phyloP scores from a whole-genome alignment of 1,140 invertebrate genomes.

The Sesamia nonagrioides region DNA sequence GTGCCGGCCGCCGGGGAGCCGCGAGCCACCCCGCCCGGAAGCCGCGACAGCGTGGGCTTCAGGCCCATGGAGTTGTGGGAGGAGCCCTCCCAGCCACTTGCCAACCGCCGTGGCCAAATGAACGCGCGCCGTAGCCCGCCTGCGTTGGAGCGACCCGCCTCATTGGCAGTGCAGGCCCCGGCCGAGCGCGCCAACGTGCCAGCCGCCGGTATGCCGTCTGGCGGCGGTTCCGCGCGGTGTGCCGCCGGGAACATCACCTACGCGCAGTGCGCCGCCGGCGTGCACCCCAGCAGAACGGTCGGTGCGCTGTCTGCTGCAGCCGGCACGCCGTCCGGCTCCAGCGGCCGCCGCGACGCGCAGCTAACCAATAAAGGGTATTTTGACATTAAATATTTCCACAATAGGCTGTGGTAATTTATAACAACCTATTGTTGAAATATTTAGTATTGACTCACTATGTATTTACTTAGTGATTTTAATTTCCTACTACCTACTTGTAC shows the following conservation, averaged over 20 bases:
- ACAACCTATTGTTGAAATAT: no score
- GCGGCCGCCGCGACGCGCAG: slow-evolving; percentile 65
- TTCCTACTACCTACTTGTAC: no score
- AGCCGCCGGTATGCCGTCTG: slow-evolving; percentile 60
- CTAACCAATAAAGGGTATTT: slow-evolving; percentile 89
- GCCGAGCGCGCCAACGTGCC: slow-evolving; percentile 38
- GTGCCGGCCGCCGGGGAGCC: background rate
- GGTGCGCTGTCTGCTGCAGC: background rate
- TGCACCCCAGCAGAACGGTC: background rate
- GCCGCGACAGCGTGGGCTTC: background rate
- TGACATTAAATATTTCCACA: slow-evolving; percentile 90
- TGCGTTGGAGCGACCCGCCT: slow-evolving; percentile 21
- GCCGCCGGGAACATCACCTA: background rate
- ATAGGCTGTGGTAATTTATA: slow-evolving; percentile 88
- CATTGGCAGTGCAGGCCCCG: slow-evolving; percentile 47
- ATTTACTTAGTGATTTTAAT: no score
- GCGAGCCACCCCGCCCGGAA: background rate
- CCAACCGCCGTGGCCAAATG: background rate
- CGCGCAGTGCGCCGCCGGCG: slow-evolving; percentile 57
- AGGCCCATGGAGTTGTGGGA: background rate
- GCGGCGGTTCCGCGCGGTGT: slow-evolving; percentile 4
- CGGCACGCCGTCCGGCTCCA: slow-evolving; percentile 48
- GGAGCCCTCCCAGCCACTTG: background rate
- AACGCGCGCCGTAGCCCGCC: background rate
- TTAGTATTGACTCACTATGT: no score